These are phyloP conservation scores for Rhinichthys klamathensis DNA, from an alignment of 2,113 vertebrate genomes.

Conservation along the genomic window DNA sequence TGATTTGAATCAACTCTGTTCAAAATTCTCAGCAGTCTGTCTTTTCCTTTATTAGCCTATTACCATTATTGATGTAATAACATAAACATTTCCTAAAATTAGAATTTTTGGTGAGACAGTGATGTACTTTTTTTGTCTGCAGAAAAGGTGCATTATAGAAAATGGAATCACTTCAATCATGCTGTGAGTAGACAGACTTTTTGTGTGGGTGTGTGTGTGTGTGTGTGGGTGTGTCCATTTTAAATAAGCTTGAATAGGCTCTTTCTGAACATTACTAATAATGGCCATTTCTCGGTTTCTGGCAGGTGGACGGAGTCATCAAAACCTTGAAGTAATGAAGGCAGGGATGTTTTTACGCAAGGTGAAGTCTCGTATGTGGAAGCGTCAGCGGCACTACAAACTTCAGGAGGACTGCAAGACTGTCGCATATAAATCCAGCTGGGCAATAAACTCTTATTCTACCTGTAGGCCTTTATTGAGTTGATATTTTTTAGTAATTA, in stretches of 20 bases:
- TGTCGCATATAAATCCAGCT: slow-evolving; percentile 91
- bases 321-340: slow-evolving; percentile 85
- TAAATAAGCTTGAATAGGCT: background rate
- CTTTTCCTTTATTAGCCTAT: background rate
- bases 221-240: too few relatives aligned
- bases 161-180: slow-evolving; percentile 66
- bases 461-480: slow-evolving; percentile 78
- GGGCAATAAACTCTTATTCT: slow-evolving; percentile 81
- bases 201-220: too few relatives aligned
- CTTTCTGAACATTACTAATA: background rate
- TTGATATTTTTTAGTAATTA: background rate
- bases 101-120: background rate
- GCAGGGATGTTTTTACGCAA: slow-evolving; percentile 85
- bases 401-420: slow-evolving; percentile 90
- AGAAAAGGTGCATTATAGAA: slow-evolving; percentile 55
- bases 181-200: slow-evolving; percentile 64
- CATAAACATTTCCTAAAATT: slow-evolving; percentile 28
- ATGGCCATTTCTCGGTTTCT: background rate
- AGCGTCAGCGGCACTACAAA: slow-evolving; percentile 88
- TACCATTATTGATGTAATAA: background rate
- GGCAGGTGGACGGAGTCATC: slow-evolving; percentile 80
- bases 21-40: background rate
- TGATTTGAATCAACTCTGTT: background rate
- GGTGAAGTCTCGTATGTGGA: slow-evolving; percentile 91
- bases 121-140: slow-evolving; percentile 36